Percentiles rank a stretch among this genome's conserved stretches.
These are phyloP conservation scores for Astyanax mexicanus DNA, from an alignment of 2,797 vertebrate genomes.

Conservation along the genomic window DNA sequence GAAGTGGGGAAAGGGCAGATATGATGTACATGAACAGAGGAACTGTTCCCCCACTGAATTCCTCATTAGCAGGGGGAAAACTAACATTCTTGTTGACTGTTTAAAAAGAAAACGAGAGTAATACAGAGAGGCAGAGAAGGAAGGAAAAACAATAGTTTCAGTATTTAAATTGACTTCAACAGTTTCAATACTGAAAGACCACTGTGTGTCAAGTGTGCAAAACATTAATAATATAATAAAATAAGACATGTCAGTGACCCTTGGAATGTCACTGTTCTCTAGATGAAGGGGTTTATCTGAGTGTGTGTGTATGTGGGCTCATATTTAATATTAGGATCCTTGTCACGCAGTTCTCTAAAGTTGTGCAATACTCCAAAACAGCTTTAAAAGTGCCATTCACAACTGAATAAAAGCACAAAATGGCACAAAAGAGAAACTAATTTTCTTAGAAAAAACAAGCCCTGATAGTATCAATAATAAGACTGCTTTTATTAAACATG, in stretches of 20 bases:
- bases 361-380: neutral
- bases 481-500: too few relatives aligned
- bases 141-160: neutral
- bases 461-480: neutral
- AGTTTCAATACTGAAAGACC: neutral
- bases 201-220: neutral
- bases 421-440: neutral
- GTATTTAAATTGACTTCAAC: neutral
- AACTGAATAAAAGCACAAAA: neutral
- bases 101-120: neutral
- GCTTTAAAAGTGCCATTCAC: neutral
- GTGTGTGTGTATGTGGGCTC: neutral
- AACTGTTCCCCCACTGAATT: neutral
- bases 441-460: neutral
- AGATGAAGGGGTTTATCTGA: neutral
- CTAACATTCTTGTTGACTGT: neutral
- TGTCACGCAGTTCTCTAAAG: neutral
- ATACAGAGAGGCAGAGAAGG: neutral
- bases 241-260: neutral
- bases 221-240: neutral
- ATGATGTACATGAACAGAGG: neutral
- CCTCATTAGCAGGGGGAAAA: neutral
- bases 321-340: neutral
- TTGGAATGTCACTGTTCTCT: neutral
- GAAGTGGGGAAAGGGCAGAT: neutral